Conservation (phyloP, 1,140 invertebrate genomes). For the Rhynchophorus ferrugineus region DNA sequence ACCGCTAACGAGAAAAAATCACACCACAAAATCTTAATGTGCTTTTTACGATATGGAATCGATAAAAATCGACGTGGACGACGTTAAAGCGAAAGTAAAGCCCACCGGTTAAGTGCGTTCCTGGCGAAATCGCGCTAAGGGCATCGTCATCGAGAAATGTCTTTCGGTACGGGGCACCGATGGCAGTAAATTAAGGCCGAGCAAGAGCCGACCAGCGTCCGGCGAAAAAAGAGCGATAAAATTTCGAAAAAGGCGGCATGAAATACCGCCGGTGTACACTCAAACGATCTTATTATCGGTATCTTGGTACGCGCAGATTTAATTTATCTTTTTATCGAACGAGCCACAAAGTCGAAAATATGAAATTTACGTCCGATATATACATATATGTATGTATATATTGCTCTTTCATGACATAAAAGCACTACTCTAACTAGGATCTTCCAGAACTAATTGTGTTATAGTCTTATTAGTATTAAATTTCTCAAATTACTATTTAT, state of each 20-base stretch:
- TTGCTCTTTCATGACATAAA: no score
- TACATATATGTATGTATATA: no score
- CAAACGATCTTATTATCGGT: neutral
- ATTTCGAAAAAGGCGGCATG: neutral
- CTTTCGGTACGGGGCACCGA: neutral
- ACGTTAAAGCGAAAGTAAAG: neutral
- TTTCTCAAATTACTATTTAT: no score
- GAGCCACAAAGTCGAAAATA: no score
- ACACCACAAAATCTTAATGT: neutral
- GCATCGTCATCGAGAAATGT: neutral
- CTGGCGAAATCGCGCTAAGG: neutral
- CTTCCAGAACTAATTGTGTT: no score
- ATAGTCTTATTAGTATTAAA: no score
- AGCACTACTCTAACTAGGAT: no score
- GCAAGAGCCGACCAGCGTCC: neutral
- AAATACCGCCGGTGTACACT: neutral
- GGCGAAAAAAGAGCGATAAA: neutral
- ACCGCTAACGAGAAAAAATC: no score
- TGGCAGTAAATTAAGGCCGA: neutral
- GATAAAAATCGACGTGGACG: neutral
- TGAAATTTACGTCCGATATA: no score
- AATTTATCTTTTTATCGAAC: neutral
- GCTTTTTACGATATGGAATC: neutral
- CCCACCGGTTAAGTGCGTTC: neutral
- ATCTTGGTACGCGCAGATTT: neutral